A percentile compares a stretch with the other conserved stretches of the same genome.
Evolutionary conservation across 2,888 invertebrate species (phyloP).

Genomic region (Bedellia somnulentella): DNA sequence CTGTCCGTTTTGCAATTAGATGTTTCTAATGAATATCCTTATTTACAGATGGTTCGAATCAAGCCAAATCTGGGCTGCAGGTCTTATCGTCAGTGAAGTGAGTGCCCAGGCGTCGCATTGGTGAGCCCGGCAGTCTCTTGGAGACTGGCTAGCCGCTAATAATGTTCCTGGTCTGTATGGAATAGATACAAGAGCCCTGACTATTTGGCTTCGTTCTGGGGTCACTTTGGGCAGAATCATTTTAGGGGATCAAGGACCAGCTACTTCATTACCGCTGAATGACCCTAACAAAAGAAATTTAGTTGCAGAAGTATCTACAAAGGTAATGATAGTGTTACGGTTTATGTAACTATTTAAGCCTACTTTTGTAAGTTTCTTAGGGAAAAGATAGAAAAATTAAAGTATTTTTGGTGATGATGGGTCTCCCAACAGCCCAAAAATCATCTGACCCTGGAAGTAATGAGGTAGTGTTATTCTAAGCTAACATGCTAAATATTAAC

Average conservation of each 20-base stretch:
- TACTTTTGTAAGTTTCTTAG: slow-evolving; percentile 1
- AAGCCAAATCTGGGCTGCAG: slow-evolving; percentile 86
- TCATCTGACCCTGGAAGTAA: too few relatives aligned
- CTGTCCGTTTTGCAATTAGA: too few relatives aligned
- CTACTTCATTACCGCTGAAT: slow-evolving; percentile 27
- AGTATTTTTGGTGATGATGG: too few relatives aligned
- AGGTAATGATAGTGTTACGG: too few relatives aligned
- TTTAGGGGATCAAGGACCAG: slow-evolving; percentile 51
- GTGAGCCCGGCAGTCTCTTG: slow-evolving; percentile 77
- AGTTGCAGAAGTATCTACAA: slow-evolving; percentile 87
- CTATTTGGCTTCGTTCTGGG: slow-evolving; percentile 88
- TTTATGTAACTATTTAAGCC: too few relatives aligned
- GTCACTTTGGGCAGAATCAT: slow-evolving; percentile 75
- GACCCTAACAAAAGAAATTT: slow-evolving; percentile 90
- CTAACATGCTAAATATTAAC: too few relatives aligned
- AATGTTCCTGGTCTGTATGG: slow-evolving; percentile 87
- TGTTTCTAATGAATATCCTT: too few relatives aligned
- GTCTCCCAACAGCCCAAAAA: too few relatives aligned
- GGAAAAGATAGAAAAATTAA: too few relatives aligned
- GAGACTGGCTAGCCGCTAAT: slow-evolving; percentile 79
- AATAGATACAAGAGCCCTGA: slow-evolving; percentile 91
- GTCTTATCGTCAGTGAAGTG: slow-evolving; percentile 87
- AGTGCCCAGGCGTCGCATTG: slow-evolving; percentile 90
- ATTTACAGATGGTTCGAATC: slow-evolving; percentile 89
- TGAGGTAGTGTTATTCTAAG: too few relatives aligned